A percentile compares a stretch with the other conserved stretches of the same genome.
These are phyloP conservation scores for Chloroclysta siterata DNA, from an alignment of 2,888 invertebrate species.

Conservation along the genomic window DNA sequence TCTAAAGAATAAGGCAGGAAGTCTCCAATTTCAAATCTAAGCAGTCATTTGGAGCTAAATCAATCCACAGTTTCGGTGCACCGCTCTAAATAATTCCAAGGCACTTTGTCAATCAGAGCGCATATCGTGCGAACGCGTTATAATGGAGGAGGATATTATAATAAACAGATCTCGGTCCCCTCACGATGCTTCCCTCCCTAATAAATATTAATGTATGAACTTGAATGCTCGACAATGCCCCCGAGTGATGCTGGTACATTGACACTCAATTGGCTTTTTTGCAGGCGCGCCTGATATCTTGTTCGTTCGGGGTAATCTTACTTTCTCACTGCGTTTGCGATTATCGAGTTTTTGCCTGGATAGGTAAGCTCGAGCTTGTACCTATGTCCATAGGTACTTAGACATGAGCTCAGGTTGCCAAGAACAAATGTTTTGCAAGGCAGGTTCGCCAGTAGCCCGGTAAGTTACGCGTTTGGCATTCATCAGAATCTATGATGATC, in stretches of 20 bases:
- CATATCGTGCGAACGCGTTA: slow-evolving; percentile 82
- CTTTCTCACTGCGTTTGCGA: slow-evolving; percentile 32
- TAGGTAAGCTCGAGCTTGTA: neutral
- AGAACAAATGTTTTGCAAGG: too few relatives aligned
- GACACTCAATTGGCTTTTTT: slow-evolving; percentile 78
- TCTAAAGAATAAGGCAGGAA: slow-evolving; percentile 31
- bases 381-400: neutral
- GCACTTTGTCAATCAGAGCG: slow-evolving; percentile 68
- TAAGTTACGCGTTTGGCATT: too few relatives aligned
- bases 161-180: slow-evolving; percentile 82
- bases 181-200: slow-evolving; percentile 67
- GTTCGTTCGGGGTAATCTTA: slow-evolving; percentile 46
- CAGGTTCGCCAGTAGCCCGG: too few relatives aligned
- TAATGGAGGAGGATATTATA: slow-evolving; percentile 83
- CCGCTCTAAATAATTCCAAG: slow-evolving; percentile 28
- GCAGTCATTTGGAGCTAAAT: slow-evolving; percentile 26
- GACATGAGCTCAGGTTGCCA: neutral
- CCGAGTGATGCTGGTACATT: slow-evolving; percentile 81
- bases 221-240: slow-evolving; percentile 73
- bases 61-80: slow-evolving; percentile 38
- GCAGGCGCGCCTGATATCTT: slow-evolving; percentile 45
- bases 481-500: too few relatives aligned
- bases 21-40: slow-evolving; percentile 25
- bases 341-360: slow-evolving; percentile 29
- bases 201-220: slow-evolving; percentile 84